Evolutionary conservation across 2,888 invertebrate species (phyloP).

Genomic region (Erebia palarica): DNA sequence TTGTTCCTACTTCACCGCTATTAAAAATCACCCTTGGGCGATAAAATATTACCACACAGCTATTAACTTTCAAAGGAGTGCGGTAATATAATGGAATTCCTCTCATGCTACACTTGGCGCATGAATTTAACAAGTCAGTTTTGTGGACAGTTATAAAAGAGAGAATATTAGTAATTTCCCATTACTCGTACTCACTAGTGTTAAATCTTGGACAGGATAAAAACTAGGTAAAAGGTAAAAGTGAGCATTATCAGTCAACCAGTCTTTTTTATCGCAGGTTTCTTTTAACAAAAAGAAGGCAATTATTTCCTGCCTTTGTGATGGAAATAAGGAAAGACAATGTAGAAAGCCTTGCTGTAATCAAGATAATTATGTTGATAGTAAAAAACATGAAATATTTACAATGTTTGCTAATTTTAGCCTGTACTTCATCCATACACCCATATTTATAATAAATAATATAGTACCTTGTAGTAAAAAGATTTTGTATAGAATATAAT

Average conservation of each 20-base stretch:
- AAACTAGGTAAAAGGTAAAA: background rate
- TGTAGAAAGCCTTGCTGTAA: constrained; percentile 2
- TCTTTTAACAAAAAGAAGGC: constrained; percentile 1
- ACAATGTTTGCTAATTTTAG: background rate
- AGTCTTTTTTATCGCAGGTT: background rate
- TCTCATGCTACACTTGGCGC: no score
- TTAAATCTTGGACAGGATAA: background rate
- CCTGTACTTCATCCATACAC: no score
- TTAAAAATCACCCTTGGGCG: no score
- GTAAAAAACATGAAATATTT: background rate
- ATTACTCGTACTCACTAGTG: background rate
- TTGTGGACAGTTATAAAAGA: no score
- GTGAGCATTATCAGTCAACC: background rate
- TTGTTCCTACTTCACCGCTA: no score
- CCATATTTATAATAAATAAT: no score
- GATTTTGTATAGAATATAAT: no score
- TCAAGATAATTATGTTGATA: background rate
- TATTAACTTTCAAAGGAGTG: no score
- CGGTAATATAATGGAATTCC: no score
- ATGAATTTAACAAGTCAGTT: no score
- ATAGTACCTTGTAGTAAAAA: no score
- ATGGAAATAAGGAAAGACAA: constrained; percentile 3
- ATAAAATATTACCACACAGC: no score
- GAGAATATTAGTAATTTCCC: background rate
- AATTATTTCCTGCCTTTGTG: constrained; percentile 12